A percentile compares a stretch with the other conserved stretches of the same genome.
phyloP scores from a whole-genome alignment of 2,888 invertebrate species.

The Hemithea aestivaria region DNA sequence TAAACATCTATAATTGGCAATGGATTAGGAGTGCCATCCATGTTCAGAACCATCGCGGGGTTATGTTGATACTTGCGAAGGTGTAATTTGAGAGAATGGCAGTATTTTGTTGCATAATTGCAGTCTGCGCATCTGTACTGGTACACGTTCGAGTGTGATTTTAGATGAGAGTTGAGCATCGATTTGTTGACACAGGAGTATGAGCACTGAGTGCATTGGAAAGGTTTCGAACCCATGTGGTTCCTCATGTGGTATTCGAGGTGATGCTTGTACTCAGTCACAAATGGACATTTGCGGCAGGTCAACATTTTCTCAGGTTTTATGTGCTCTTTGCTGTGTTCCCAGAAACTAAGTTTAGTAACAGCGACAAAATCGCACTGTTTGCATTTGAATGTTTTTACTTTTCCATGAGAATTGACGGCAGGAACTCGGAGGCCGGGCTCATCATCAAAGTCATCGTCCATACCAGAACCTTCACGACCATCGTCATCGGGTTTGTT shows the following conservation, averaged over 20 bases:
- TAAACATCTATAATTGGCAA: conserved; percentile 93
- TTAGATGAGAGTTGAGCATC: conserved; percentile 98
- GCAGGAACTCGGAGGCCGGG: conserved; percentile 80
- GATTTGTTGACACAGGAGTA: conserved; percentile 98
- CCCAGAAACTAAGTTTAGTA: conserved; percentile 96
- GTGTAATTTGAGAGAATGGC: conserved; percentile 97
- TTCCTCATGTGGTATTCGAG: conserved; percentile 97
- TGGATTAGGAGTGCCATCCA: conserved; percentile 93
- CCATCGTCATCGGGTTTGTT: conserved; percentile 64
- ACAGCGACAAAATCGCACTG: conserved; percentile 91
- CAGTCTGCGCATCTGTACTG: conserved; percentile 96
- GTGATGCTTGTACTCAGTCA: conserved; percentile 99
- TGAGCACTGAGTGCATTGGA: conserved; percentile 92
- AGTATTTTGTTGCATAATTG: conserved; percentile 98
- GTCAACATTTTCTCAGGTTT: conserved; percentile 94
- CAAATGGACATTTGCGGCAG: conserved; percentile 96
- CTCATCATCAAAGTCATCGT: conserved; percentile 77
- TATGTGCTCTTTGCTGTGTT: conserved; percentile 94
- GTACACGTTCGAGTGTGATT: conserved; percentile 95
- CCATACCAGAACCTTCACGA: conserved; percentile 68
- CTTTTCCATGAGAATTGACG: conserved; percentile 89
- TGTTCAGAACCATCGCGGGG: conserved; percentile 93
- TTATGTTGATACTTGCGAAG: conserved; percentile 94
- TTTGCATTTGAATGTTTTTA: conserved; percentile 95
- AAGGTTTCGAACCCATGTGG: conserved; percentile 97